Evolutionary conservation across 2,888 invertebrate species (phyloP), one percentile per base, ranked within the genome.

Genomic region (Quadriops clusia): DNA sequence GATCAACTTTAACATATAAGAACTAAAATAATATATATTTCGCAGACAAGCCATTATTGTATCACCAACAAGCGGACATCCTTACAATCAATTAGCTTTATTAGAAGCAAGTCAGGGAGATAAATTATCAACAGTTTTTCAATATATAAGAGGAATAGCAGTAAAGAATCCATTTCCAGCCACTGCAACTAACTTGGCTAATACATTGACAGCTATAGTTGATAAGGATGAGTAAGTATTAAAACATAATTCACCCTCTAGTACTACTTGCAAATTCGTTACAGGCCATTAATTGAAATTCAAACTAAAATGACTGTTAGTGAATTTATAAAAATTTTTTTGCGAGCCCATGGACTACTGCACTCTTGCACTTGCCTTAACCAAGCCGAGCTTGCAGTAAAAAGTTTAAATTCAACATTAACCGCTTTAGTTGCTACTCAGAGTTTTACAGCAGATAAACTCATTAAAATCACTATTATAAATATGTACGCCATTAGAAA

Each of bases 141-240:
- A 84, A 65, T 87, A 89, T 61, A 77, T 83, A 35, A 70, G 87
- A 40, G 82, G 84, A 41, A 72, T 87, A 43, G 74, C 83, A 6
- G 84, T 87, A 29, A 75, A 80, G 49, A 80, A 83, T 56, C 86
- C 87, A 17, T 89, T 89, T 64, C 82, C 84, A 7, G 83, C 81
- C 17, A 84, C 87, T 17, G 72, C 77, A 17, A 76, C 79, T 28
- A 89, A 89, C 63, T 65, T 90, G 28, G 71, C 77, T 28, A 75
- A 80, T 47, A 80, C 83, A 13, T 68, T 84, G 40, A 66, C 67
- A 10, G 64, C 70, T 7, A 67, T 70, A 29, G 52, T 66, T 29
- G 67, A 61, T 43, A 57, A 65, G 55, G 60, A 62, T 32, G 53
- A 57, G 61, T 63, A 51, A 43, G 50, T 47, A 9, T 11, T 6